Evolutionary conservation across 2,113 vertebrate genomes (phyloP).

Genomic region (Muntiacus reevesi): DNA sequence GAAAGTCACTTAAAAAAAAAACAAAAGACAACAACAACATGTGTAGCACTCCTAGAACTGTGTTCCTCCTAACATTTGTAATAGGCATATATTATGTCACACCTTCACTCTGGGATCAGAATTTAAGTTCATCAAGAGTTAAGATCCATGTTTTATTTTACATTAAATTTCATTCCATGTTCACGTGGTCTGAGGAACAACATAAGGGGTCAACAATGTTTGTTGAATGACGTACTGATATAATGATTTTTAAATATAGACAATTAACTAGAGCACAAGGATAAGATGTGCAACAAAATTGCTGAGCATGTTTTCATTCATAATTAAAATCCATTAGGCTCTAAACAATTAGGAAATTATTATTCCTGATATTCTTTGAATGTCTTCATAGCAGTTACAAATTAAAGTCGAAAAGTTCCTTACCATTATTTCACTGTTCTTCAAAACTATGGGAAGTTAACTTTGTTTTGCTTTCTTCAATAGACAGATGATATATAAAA

Average conservation of each 20-base stretch:
- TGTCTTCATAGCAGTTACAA: not conserved
- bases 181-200: not conserved
- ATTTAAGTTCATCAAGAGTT: not conserved
- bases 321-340: constrained; percentile 52
- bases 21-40: not conserved
- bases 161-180: not conserved
- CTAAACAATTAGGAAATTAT: constrained; percentile 46
- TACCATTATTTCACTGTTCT: not conserved
- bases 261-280: constrained; percentile 1
- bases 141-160: not conserved
- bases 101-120: not conserved
- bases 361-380: not conserved
- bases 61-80: not conserved
- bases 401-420: not conserved
- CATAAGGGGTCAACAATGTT: not conserved
- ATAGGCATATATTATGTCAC: not conserved
- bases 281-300: constrained; percentile 22
- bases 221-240: not conserved
- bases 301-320: constrained; percentile 38
- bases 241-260: constrained; percentile 30
- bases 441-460: not conserved
- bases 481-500: not conserved
- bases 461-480: not conserved
- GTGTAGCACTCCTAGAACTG: not conserved
- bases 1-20: not conserved